A percentile compares a stretch with the other conserved stretches of the same genome.
phyloP scores from a whole-genome alignment of 2,113 vertebrate genomes.

The Pseudonaja textilis region DNA sequence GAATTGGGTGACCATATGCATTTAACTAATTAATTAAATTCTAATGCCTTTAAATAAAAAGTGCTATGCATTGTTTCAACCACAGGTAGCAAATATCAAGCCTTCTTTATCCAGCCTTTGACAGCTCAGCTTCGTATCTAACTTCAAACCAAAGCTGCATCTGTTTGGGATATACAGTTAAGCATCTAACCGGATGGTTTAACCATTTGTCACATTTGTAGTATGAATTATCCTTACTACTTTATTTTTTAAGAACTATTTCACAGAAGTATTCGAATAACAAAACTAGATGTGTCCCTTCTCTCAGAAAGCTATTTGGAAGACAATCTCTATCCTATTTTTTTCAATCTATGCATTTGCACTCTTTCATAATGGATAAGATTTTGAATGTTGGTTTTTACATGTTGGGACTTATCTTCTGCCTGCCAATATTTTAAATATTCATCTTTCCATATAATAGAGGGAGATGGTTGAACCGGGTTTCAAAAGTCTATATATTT shows the following conservation, averaged over 20 bases:
- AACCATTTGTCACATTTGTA: background rate
- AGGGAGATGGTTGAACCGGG: background rate
- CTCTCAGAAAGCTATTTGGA: background rate
- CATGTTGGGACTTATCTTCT: background rate
- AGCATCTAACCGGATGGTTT: background rate
- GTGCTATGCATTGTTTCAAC: background rate
- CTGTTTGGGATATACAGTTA: background rate
- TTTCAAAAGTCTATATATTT: background rate
- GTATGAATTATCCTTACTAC: background rate
- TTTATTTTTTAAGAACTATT: background rate
- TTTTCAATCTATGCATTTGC: background rate
- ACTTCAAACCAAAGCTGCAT: background rate
- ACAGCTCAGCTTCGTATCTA: background rate
- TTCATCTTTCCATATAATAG: background rate
- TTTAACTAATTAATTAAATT: background rate
- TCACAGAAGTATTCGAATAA: background rate
- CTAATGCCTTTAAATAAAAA: background rate
- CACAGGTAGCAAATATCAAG: background rate
- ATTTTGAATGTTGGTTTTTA: background rate
- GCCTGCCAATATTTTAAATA: background rate
- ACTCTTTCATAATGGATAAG: background rate
- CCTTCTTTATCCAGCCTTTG: background rate
- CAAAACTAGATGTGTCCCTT: background rate
- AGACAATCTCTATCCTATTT: background rate
- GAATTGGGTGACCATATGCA: background rate